phyloP scores from a whole-genome alignment of 2,113 vertebrate genomes.

The Halcyon malimbica region DNA sequence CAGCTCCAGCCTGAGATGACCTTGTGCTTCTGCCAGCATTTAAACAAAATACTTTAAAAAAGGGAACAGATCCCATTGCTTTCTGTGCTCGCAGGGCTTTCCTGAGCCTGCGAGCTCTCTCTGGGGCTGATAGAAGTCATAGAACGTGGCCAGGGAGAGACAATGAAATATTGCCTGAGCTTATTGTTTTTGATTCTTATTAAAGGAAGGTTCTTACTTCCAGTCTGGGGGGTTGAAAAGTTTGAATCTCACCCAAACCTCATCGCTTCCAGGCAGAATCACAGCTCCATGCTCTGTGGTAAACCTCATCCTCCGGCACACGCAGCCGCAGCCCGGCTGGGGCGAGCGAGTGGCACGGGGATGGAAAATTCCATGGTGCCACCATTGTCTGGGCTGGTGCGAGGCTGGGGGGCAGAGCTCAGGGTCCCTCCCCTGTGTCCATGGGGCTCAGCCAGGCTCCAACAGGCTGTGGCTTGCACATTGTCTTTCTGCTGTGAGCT shows the following conservation, averaged over 20 bases:
- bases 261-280: conserved; percentile 31
- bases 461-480: not conserved
- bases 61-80: not conserved
- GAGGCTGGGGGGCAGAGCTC: not conserved
- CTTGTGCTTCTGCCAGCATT: conserved; percentile 62
- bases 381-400: not conserved
- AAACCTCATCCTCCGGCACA: not conserved
- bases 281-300: not conserved
- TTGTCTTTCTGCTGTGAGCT: not conserved
- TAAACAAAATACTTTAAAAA: conserved; percentile 64
- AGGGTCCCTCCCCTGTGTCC: not conserved
- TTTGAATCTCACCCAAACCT: conserved; percentile 48
- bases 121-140: not conserved
- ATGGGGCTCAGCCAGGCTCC: not conserved
- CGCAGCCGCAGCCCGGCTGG: not conserved
- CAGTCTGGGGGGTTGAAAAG: conserved; percentile 13
- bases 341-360: not conserved
- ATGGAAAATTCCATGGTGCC: conserved; percentile 58
- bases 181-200: conserved; percentile 19
- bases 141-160: conserved; percentile 37
- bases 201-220: conserved; percentile 51
- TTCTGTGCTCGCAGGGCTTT: conserved; percentile 16
- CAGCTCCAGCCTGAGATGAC: conserved; percentile 70
- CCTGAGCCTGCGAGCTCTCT: conserved; percentile 19
- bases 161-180: conserved; percentile 46